A percentile compares a stretch with the other conserved stretches of the same genome.
phyloP scores from a whole-genome alignment of 2,888 invertebrate species.

The Rhyacophila evoluta region DNA sequence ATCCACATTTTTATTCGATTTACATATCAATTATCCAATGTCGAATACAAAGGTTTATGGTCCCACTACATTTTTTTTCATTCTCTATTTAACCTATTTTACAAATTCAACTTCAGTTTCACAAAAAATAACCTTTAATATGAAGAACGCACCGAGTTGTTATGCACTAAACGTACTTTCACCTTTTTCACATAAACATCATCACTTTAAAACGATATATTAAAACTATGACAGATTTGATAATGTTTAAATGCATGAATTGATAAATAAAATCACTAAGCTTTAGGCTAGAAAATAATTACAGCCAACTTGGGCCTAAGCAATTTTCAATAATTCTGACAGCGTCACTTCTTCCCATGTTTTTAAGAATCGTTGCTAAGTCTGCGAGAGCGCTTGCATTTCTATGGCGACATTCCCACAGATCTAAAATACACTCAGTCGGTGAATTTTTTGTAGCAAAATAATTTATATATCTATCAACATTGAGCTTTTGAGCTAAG shows the following conservation, averaged over 20 bases:
- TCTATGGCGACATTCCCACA: conserved; percentile 94
- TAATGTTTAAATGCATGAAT: too few species aligned
- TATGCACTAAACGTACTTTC: too few species aligned
- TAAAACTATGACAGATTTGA: too few species aligned
- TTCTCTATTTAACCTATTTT: background rate
- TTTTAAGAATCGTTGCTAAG: conserved; percentile 79
- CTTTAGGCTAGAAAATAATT: conserved; percentile 54
- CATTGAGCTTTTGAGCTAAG: conserved; percentile 91
- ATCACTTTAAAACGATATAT: too few species aligned
- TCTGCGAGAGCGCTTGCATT: conserved; percentile 86
- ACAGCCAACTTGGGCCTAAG: conserved; percentile 67
- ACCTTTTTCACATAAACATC: too few species aligned
- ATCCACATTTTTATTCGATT: background rate
- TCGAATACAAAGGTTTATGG: conserved; percentile 6
- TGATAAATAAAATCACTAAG: too few species aligned
- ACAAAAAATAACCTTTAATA: too few species aligned
- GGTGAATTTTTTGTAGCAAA: conserved; percentile 98
- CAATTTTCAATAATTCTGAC: conserved; percentile 77
- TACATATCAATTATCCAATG: background rate
- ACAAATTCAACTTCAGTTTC: background rate
- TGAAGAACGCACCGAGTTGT: too few species aligned
- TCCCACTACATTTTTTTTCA: background rate
- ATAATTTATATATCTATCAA: conserved; percentile 96
- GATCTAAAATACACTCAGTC: conserved; percentile 93
- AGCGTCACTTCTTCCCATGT: conserved; percentile 83